Conservation (phyloP, 2,888 invertebrate genomes). For the Sycophila texana region DNA sequence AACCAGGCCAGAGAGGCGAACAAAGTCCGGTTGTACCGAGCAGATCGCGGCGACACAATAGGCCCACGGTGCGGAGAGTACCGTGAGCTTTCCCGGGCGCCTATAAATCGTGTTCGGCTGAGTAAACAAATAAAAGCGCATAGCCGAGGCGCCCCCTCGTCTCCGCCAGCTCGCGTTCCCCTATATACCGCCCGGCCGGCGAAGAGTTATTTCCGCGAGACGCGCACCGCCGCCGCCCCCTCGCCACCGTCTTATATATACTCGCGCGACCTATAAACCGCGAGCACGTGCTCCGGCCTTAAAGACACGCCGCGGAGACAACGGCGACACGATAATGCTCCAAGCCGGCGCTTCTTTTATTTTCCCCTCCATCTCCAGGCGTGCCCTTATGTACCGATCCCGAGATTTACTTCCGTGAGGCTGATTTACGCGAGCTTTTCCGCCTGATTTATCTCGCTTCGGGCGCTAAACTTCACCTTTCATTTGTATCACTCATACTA, state of each 20-base stretch:
- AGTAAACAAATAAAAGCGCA: slow-evolving; percentile 11
- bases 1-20: no score
- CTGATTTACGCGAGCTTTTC: no score
- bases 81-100: slow-evolving; percentile 15
- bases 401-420: no score
- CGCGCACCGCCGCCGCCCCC: slow-evolving; percentile 51
- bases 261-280: slow-evolving; percentile 4
- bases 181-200: slow-evolving; percentile 4
- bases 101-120: slow-evolving; percentile 46
- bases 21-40: not conserved
- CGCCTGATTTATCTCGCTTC: no score
- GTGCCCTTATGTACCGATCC: no score
- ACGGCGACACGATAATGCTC: not conserved
- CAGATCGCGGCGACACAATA: not conserved
- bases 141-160: not conserved
- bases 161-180: not conserved
- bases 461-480: no score
- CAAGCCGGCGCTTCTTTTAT: not conserved
- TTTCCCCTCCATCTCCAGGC: no score
- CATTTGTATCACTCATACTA: no score
- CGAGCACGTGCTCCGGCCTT: not conserved
- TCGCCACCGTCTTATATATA: not conserved
- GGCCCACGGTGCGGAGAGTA: not conserved
- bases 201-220: slow-evolving; percentile 66
- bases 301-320: not conserved